These are phyloP conservation scores for Ptychadena robeensis DNA, from an alignment of 2,797 vertebrate genomes.

Conservation along the genomic window DNA sequence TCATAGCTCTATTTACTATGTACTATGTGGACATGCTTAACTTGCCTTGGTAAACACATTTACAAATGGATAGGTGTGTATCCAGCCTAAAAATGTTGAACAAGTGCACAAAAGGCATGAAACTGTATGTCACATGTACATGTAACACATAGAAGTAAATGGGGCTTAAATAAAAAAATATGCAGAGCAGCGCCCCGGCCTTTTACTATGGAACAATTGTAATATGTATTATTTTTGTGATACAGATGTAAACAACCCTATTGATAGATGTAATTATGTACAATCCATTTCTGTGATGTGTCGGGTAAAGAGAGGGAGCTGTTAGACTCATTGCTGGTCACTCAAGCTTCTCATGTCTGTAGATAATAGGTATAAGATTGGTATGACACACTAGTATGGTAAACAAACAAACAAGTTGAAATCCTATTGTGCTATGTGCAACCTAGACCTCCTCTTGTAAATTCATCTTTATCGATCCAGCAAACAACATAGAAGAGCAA, in stretches of 20 bases:
- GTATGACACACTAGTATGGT: conserved; percentile 88
- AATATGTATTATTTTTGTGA: background rate
- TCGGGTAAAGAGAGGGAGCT: background rate
- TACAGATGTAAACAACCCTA: background rate
- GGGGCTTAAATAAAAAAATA: no score
- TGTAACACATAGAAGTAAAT: no score
- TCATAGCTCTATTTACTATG: no score
- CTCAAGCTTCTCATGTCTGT: conserved; percentile 80
- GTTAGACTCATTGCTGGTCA: conserved; percentile 65
- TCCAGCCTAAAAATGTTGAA: no score
- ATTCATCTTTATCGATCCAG: background rate
- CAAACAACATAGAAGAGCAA: background rate
- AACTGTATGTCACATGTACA: no score
- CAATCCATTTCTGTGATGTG: background rate
- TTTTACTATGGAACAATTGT: background rate
- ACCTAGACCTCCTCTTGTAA: background rate
- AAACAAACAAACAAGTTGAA: conserved; percentile 85
- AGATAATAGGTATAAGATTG: conserved; percentile 83
- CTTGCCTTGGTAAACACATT: no score
- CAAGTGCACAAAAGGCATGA: no score
- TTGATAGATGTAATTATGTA: conserved; percentile 53
- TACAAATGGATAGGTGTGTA: no score
- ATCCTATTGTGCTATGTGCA: background rate
- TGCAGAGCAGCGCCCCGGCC: background rate
- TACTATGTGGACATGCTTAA: no score